phyloP scores from a whole-genome alignment of 2,888 invertebrate genomes.

The Archips xylosteana region DNA sequence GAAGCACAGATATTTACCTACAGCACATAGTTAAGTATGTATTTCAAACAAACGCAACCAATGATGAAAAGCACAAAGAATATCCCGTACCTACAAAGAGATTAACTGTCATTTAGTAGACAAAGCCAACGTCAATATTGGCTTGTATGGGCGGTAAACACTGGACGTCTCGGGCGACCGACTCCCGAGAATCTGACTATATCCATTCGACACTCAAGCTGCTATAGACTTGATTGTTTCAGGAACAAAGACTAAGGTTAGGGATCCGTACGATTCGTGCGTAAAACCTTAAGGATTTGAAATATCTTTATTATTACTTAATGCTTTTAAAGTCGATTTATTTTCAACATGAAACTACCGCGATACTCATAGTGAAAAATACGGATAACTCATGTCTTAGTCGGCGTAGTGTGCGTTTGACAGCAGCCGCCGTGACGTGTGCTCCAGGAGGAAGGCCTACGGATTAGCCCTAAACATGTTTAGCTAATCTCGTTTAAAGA shows the following conservation, averaged over 20 bases:
- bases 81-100: slow-evolving; percentile 66
- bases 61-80: slow-evolving; percentile 65
- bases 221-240: slow-evolving; percentile 51
- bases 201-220: slow-evolving; percentile 55
- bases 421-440: no score
- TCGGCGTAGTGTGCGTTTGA: no score
- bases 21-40: neutral
- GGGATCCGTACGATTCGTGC: slow-evolving; percentile 25
- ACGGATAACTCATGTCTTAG: no score
- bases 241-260: slow-evolving; percentile 61
- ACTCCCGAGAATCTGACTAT: slow-evolving; percentile 71
- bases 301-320: neutral
- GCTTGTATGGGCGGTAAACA: slow-evolving; percentile 76
- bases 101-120: slow-evolving; percentile 75
- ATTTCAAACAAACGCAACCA: slow-evolving; percentile 51
- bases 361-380: no score
- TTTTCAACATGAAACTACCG: no score
- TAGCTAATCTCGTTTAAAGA: no score
- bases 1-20: neutral
- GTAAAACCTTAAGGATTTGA: neutral
- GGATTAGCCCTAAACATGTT: no score
- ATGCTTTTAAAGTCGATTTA: no score
- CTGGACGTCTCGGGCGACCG: slow-evolving; percentile 61
- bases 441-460: no score
- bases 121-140: slow-evolving; percentile 82